Percentiles rank a stretch among this genome's conserved stretches.
phyloP scores from a whole-genome alignment of 1,140 invertebrate genomes.

The Daktulosphaira vitifoliae region DNA sequence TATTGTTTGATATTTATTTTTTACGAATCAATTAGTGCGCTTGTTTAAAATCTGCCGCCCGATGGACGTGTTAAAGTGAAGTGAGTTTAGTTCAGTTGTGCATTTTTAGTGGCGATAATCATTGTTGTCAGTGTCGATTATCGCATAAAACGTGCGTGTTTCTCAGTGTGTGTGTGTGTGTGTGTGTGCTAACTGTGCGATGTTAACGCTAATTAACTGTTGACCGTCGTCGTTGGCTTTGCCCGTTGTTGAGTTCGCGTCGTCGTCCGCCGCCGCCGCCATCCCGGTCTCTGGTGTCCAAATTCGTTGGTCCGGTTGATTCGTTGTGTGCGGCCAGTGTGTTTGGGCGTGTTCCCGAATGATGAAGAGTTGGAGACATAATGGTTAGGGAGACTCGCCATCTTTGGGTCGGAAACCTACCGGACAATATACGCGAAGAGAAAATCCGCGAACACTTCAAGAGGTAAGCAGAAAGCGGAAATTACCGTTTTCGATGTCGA shows the following conservation, averaged over 20 bases:
- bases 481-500: background rate
- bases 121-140: background rate
- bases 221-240: background rate
- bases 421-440: slow-evolving; percentile 94
- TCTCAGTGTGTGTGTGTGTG: background rate
- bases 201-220: slow-evolving; percentile 6
- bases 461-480: slow-evolving; percentile 59
- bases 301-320: slow-evolving; percentile 18
- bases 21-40: background rate
- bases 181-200: background rate
- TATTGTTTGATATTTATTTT: slow-evolving; percentile 6
- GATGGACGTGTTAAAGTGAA: slow-evolving; percentile 9
- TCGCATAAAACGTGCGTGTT: background rate
- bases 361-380: slow-evolving; percentile 67
- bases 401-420: slow-evolving; percentile 99
- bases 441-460: slow-evolving; percentile 93
- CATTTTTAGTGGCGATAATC: background rate
- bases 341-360: slow-evolving; percentile 43
- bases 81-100: slow-evolving; percentile 18
- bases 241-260: background rate
- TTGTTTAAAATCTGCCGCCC: background rate
- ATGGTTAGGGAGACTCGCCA: slow-evolving; percentile 99
- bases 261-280: background rate
- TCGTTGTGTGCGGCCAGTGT: slow-evolving; percentile 21
- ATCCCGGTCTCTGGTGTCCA: background rate